Percentiles rank a stretch among this genome's conserved stretches.
phyloP scores from a whole-genome alignment of 1,140 invertebrate species.

The Rhizoglyphus robini region DNA sequence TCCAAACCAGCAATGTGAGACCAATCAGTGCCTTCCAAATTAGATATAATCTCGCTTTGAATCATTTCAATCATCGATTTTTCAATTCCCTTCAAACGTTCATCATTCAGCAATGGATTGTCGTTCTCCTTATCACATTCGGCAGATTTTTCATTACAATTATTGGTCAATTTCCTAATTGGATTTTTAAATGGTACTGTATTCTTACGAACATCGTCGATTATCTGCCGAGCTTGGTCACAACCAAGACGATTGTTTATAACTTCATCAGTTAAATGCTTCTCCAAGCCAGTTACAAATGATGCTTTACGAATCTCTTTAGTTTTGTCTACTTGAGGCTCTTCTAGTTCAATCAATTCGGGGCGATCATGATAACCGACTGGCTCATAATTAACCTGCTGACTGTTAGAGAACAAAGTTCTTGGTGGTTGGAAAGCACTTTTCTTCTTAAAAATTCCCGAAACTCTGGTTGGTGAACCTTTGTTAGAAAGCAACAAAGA shows the following conservation, averaged over 20 bases:
- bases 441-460: slow-evolving; percentile 1
- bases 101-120: slow-evolving; percentile 26
- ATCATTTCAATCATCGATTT: slow-evolving; percentile 55
- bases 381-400: too few species aligned
- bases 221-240: not conserved
- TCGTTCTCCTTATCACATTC: not conserved
- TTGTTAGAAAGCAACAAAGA: not conserved
- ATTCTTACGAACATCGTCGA: not conserved
- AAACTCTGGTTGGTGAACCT: slow-evolving; percentile 12
- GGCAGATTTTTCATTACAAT: not conserved
- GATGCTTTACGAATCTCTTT: not conserved
- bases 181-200: slow-evolving; percentile 6
- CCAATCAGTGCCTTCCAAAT: slow-evolving; percentile 60
- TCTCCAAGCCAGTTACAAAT: slow-evolving; percentile 16
- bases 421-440: not conserved
- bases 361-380: too few species aligned
- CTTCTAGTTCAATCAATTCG: too few species aligned
- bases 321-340: too few species aligned
- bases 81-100: slow-evolving; percentile 45
- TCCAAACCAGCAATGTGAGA: slow-evolving; percentile 72
- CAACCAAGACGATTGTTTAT: not conserved
- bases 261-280: not conserved
- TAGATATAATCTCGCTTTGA: slow-evolving; percentile 47
- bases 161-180: not conserved
- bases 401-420: too few species aligned